Evolutionary conservation across 2,113 vertebrate species (phyloP), one percentile per base, ranked within the genome.

Genomic region (Aspidoscelis tigris): DNA sequence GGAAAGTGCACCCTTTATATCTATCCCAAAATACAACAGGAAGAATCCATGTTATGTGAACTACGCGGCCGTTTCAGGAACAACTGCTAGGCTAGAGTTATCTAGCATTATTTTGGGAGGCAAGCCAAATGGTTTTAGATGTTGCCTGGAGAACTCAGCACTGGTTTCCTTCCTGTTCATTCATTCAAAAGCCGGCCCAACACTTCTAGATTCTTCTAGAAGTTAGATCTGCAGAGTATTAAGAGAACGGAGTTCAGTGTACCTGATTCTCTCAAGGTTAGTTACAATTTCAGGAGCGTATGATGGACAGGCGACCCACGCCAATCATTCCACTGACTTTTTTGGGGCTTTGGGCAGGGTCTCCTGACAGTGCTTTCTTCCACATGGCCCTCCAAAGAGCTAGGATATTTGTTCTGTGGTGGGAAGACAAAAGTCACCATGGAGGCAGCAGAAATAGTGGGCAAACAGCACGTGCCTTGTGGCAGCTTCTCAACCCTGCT

Each of bases 61-160:
- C 76, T n/a, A 5, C 0, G 26, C 65, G 75, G 69, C 88, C 64
- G 33, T 81, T 61, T 90, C 24, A 61, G 73, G 61, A 50, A 68
- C 80, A 74, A 70, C 77, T 4, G 55, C 84, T 84, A 39, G 75
- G 20, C 85, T 79, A 81, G 84, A 72, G 33, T 9, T 66, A 66
- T 33, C 41, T 43, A 58, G 55, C 2, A 21, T 64, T 24, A 26
- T 74, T 86, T 82, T 86, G 81, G 70, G 69, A 71, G 26, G 39
- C 16, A 55, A 71, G 39, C 11, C 22, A 21, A 7, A 43, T 11
- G 11, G 7, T 72, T 24, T 43, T 58, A 55, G 66, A 72, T 0
- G n/a, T 85, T 81, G 12, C 7, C 0, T 0, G 3, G 44, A 2
- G 69, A 88, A 12, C 47, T 33, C 11, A 70, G 47, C 33, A 16